Percentiles rank a stretch among this genome's conserved stretches.
phyloP scores from a whole-genome alignment of 1,140 invertebrate genomes.

The Brachionus calyciflorus region DNA sequence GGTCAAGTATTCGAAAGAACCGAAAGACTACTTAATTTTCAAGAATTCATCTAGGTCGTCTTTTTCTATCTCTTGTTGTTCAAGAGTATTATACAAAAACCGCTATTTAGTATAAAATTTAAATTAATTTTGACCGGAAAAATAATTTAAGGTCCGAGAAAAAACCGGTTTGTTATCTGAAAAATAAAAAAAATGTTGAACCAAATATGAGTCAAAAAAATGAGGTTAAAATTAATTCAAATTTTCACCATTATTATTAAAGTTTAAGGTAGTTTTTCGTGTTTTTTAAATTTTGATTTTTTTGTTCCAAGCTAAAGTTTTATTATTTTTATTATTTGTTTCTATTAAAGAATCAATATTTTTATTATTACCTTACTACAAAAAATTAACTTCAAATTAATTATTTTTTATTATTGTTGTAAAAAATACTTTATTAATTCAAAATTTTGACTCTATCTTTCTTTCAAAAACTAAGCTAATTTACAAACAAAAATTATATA shows the following conservation, averaged over 20 bases:
- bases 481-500: no score
- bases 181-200: no score
- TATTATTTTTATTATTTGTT: slow-evolving; percentile 30
- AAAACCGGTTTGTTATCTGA: slow-evolving; percentile 17
- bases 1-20: slow-evolving; percentile 4
- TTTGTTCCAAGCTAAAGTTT: slow-evolving; percentile 29
- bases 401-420: no score
- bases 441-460: not conserved
- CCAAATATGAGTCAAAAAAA: not conserved
- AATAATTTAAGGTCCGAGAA: not conserved
- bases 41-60: not conserved
- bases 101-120: slow-evolving; percentile 16
- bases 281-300: slow-evolving; percentile 16
- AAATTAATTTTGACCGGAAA: slow-evolving; percentile 15
- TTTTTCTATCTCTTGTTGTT: slow-evolving; percentile 13
- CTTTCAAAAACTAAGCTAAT: slow-evolving; percentile 4
- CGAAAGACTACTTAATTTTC: not conserved
- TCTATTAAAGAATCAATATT: not conserved
- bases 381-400: slow-evolving; percentile 6
- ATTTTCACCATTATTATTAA: slow-evolving; percentile 21
- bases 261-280: slow-evolving; percentile 31
- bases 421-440: not conserved
- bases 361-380: not conserved
- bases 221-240: slow-evolving; percentile 13
- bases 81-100: slow-evolving; percentile 23